These are phyloP conservation scores for Stichopus horrens DNA, from an alignment of 53 echinoderm and acorn worm species.

Conservation along the genomic window DNA sequence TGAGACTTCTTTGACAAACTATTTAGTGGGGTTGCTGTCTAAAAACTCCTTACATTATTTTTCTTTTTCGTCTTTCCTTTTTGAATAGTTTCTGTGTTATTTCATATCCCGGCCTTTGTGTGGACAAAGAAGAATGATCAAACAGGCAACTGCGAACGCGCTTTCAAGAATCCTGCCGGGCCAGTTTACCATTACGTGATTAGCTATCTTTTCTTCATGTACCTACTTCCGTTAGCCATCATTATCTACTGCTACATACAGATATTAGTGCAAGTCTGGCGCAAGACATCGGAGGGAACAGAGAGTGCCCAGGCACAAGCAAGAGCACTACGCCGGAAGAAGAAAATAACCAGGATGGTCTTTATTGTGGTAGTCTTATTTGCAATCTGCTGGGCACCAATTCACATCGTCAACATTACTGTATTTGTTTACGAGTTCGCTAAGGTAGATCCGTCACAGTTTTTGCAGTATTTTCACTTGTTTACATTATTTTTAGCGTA, in stretches of 20 bases:
- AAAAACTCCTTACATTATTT: neutral
- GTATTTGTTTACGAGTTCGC: neutral
- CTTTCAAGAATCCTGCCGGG: neutral
- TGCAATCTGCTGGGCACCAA: conserved; percentile 91
- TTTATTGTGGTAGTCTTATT: conserved; percentile 92
- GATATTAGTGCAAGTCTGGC: conserved; percentile 93
- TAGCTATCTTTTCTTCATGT: conserved; percentile 47
- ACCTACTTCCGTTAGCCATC: conserved; percentile 75
- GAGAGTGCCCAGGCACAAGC: conserved; percentile 98
- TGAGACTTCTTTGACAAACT: too few species aligned
- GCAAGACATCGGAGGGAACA: conserved; percentile 82
- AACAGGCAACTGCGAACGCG: neutral
- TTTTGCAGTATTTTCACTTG: conserved; percentile 41
- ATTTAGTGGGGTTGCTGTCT: too few species aligned
- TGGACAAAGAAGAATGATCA: neutral
- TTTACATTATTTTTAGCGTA: conserved; percentile 67
- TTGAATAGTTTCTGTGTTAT: conserved; percentile 19
- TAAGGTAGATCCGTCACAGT: neutral
- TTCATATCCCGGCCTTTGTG: conserved; percentile 29
- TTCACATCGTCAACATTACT: conserved; percentile 60
- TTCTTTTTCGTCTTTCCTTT: neutral
- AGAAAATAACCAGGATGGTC: conserved; percentile 97
- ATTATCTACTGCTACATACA: conserved; percentile 84
- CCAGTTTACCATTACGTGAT: conserved; percentile 33
- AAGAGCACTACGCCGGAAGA: conserved; percentile 79